These are phyloP conservation scores for Calonectris borealis DNA, from an alignment of 2,113 vertebrate species.

Conservation along the genomic window DNA sequence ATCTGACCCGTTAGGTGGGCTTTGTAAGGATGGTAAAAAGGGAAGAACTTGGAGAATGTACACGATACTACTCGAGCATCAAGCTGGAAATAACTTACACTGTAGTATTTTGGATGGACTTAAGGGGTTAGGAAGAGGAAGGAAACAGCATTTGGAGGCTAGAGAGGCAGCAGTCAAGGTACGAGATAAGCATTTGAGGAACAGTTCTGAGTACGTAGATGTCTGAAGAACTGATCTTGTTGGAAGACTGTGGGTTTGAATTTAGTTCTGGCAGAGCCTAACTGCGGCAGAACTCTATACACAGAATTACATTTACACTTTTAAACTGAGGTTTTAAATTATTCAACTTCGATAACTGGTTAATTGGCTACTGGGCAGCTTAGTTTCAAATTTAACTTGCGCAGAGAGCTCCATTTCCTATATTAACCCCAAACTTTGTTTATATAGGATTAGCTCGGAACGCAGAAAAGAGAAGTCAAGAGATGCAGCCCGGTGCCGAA, in stretches of 20 bases:
- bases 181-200: not conserved
- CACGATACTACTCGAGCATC: accelerated
- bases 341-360: not conserved
- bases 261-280: not conserved
- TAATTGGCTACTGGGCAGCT: not conserved
- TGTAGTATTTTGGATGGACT: not conserved
- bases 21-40: not conserved
- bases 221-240: not conserved
- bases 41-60: not conserved
- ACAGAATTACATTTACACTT: not conserved
- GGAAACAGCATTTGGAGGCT: not conserved
- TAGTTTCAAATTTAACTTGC: not conserved
- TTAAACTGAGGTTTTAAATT: not conserved
- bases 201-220: accelerated
- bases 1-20: not conserved
- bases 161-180: not conserved
- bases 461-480: constrained; percentile 95
- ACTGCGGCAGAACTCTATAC: accelerated
- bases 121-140: not conserved
- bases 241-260: not conserved
- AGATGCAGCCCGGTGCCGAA: constrained; percentile 90
- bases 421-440: not conserved
- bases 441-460: constrained; percentile 89
- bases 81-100: not conserved
- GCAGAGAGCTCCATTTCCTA: accelerated